Base-by-base conservation (phyloP, 2,888 invertebrate genomes). In the Drosophila birchii region DNA sequence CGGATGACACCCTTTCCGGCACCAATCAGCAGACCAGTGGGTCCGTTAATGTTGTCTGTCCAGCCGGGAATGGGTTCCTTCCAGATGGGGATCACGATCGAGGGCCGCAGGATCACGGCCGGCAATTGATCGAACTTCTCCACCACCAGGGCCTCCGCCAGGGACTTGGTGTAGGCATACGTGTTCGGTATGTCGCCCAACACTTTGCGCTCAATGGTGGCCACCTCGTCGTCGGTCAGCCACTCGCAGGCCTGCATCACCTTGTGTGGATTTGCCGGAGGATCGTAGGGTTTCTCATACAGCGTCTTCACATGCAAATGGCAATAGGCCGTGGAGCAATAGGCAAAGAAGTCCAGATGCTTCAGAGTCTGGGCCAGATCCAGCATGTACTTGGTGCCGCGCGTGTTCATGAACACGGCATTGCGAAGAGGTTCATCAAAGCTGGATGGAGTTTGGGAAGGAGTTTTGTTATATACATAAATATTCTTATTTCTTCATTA, bases 1-100 rank as follows among this genome's bases (percentile, higher is more conserved):
- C 97, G 94, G 72, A 98, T 94, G 0, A 98, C 96, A 1, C 98
- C 98, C 91, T 97, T 98, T 12, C 97, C 97, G 9, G 96, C 96
- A 91, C 77, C 95, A 59, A 95, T 96, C 5, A 98, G 93, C 2
- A 97, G 93, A 9, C 98, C 98, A 1, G 96, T 96, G 0, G 98
- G 97, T n/a, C 98, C 98, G 88, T 98, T 98, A 62, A 97, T 96
- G 88, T 98, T 98, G 91, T 98, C 98, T 0, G 97, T 97, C 98
- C 98, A 97, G 8, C 97, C 98, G 0, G 96, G 96, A 1, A 96
- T 89, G 0, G 97, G 97, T 72, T 96, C 96, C 87, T 95, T 95
- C 96, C 96, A 96, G 49, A 96, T 94, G 2, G 98, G 98, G 69
- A 98, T 97, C 26, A 98, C 96, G 83, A 98, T 97, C 0, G 98